phyloP scores from a whole-genome alignment of 2,888 invertebrate genomes.

The Nephrotoma appendiculata region DNA sequence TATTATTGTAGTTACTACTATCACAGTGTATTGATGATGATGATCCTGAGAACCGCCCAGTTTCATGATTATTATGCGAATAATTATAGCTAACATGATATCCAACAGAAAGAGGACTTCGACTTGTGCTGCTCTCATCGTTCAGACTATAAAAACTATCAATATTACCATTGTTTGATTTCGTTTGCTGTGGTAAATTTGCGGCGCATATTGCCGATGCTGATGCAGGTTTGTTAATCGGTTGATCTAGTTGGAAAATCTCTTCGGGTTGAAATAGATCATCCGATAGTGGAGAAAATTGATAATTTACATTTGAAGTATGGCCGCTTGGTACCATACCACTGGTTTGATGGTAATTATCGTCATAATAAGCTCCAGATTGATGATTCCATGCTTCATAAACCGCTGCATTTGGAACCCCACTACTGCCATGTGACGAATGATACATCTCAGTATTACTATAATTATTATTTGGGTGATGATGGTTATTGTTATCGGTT shows the following conservation, averaged over 20 bases:
- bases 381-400: not conserved
- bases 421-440: not conserved
- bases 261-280: slow-evolving; percentile 40
- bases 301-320: not conserved
- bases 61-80: not conserved
- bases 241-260: slow-evolving; percentile 62
- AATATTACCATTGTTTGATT: not conserved
- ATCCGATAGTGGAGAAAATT: not conserved
- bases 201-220: slow-evolving; percentile 25
- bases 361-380: not conserved
- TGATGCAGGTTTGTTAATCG: slow-evolving; percentile 28
- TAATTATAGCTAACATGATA: not conserved
- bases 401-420: not conserved
- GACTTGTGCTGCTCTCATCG: slow-evolving; percentile 8
- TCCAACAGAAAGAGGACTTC: not conserved
- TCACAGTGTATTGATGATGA: not conserved
- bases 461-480: not conserved
- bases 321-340: not conserved
- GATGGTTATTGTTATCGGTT: not conserved
- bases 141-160: slow-evolving; percentile 7
- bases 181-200: slow-evolving; percentile 36
- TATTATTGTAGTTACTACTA: not conserved
- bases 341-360: not conserved
- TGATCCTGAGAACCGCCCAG: not conserved
- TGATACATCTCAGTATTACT: not conserved